phyloP scores from a whole-genome alignment of 2,888 invertebrate species.

The Plagiodera versicolora region DNA sequence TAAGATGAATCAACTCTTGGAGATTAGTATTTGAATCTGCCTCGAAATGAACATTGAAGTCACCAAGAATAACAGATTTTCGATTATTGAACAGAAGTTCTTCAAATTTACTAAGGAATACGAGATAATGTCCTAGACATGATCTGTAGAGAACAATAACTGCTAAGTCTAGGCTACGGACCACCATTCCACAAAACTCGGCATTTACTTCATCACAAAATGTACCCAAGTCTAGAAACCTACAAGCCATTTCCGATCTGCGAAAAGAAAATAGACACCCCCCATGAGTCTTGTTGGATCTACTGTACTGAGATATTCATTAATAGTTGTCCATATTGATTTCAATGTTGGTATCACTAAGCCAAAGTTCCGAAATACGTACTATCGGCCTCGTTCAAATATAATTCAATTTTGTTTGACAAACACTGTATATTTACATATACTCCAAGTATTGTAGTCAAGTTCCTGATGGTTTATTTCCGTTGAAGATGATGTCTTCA shows the following conservation, averaged over 20 bases:
- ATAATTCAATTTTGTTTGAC: slow-evolving; percentile 4
- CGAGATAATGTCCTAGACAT: neutral
- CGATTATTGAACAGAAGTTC: neutral
- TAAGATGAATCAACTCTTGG: neutral
- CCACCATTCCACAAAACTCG: slow-evolving; percentile 1
- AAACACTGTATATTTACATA: slow-evolving; percentile 1
- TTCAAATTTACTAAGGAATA: neutral
- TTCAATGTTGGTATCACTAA: neutral
- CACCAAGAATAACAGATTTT: neutral
- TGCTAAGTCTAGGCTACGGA: neutral
- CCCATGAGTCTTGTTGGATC: slow-evolving; percentile 7
- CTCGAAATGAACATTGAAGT: neutral
- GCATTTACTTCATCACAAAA: slow-evolving; percentile 4
- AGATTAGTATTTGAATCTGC: neutral
- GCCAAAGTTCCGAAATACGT: slow-evolving; percentile 1
- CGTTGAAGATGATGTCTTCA: neutral
- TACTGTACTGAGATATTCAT: neutral
- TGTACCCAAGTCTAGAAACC: neutral
- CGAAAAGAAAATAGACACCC: neutral
- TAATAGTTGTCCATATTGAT: neutral
- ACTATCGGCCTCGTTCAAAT: neutral
- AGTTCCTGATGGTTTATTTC: neutral
- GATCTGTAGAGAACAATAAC: slow-evolving; percentile 1
- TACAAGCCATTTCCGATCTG: slow-evolving; percentile 2
- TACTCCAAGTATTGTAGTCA: slow-evolving; percentile 1